Percentiles rank a stretch among this genome's conserved stretches.
These are phyloP conservation scores for Platerodrilus igneus DNA, from an alignment of 2,888 invertebrate species.

Conservation along the genomic window DNA sequence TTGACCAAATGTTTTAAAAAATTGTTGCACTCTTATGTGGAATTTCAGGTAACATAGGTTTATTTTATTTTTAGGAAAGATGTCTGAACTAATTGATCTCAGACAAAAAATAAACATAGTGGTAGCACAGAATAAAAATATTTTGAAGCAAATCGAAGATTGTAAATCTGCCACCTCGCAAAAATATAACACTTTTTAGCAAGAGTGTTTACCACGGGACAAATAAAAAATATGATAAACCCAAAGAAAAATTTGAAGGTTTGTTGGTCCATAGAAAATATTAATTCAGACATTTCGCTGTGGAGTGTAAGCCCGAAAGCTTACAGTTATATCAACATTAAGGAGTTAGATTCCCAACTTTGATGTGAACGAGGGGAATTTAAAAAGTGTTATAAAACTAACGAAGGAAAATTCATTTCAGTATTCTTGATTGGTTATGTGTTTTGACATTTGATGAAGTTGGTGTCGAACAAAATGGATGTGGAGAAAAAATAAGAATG, in stretches of 20 bases:
- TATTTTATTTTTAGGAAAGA: too few species aligned
- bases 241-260: conserved; percentile 2
- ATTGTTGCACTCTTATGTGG: too few species aligned
- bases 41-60: too few species aligned
- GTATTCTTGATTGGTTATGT: conserved; percentile 15
- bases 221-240: conserved; percentile 7
- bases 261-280: conserved; percentile 15
- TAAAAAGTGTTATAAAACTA: conserved; percentile 23
- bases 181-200: too few species aligned
- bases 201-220: conserved; percentile 8
- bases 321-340: conserved; percentile 31
- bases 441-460: conserved; percentile 30
- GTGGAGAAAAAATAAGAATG: conserved; percentile 21
- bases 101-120: not conserved
- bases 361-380: conserved; percentile 20
- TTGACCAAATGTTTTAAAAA: too few species aligned
- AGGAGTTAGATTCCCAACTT: conserved; percentile 28
- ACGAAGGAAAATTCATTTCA: conserved; percentile 20
- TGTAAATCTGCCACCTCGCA: too few species aligned
- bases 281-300: conserved; percentile 18
- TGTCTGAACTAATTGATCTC: too few species aligned
- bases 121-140: not conserved
- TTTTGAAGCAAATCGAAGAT: too few species aligned
- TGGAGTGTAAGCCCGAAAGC: conserved; percentile 20
- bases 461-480: conserved; percentile 23